Evolutionary conservation across 2,888 invertebrate genomes (phyloP), one percentile per base, ranked within the genome.

Genomic region (Scaptomyza tumidula): DNA sequence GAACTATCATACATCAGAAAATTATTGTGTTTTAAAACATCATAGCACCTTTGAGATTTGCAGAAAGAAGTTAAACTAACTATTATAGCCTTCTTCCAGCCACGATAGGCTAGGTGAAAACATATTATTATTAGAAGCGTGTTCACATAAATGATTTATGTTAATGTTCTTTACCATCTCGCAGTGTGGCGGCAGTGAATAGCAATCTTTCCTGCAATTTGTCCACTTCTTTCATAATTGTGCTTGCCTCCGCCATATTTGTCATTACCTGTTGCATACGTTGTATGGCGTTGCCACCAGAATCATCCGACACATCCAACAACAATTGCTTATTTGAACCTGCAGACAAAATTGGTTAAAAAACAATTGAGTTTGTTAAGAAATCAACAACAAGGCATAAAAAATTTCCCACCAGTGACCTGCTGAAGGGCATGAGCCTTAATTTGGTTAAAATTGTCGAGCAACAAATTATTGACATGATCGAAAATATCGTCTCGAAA

Each of bases 211-310:
- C 93, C 6, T 96, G 96, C 68, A 94, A 93, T 19, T 90, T 90
- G 85, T 95, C 94, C 92, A 97, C 95, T 73, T 92, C 91, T 52
- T 92, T 92, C 71, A 97, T 93, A 89, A 95, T 94, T 1, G 88
- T 89, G 85, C 94, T 93, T 73, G 96, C 95, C 48, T 92, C 92
- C 64, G 94, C 95, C 80, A 97, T 93, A 63, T 94, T 95, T 55
- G 93, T 92, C 54, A 96, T 95, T 89, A 97, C 95, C 64, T 94
- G 93, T 80, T 95, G 94, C 49, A 97, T 93, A 90, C 96, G 95
- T 35, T 95, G 94, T 79, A 97, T 93, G 1, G 97, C 95, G 46
- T 95, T 95, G 0, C 96, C 96, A 90, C 95, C 95, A 5, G 97
- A 95, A 88, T 95, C 94, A 86, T 95, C 94, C 54, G 95, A 94